Percentiles rank a stretch among this genome's conserved stretches.
Conservation (phyloP, 2,113 vertebrate genomes). For the Gila orcuttii region DNA sequence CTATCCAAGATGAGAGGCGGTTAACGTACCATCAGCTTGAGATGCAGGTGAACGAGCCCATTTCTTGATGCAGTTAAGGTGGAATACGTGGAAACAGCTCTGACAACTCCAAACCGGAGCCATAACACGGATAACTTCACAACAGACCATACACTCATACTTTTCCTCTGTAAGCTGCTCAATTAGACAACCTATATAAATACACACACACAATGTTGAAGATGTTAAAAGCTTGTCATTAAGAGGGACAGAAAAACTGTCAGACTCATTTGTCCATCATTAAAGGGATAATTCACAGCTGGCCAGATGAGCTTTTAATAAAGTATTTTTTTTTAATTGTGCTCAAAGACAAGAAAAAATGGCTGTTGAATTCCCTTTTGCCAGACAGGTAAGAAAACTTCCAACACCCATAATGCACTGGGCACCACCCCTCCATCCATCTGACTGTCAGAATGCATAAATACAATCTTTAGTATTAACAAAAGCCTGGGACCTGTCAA, state of each 20-base stretch:
- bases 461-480: no score
- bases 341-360: no score
- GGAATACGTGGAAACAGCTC: slow-evolving; percentile 96
- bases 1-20: background rate
- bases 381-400: no score
- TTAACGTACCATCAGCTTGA: slow-evolving; percentile 86
- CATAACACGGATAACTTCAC: slow-evolving; percentile 87
- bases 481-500: no score
- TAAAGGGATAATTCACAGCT: no score
- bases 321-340: no score
- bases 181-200: slow-evolving; percentile 85
- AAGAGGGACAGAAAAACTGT: background rate
- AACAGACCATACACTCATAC: slow-evolving; percentile 99
- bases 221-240: background rate
- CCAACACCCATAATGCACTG: no score
- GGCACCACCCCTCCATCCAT: no score
- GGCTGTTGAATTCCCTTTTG: no score
- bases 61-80: slow-evolving; percentile 96
- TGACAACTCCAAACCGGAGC: slow-evolving; percentile 96
- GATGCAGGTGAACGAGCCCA: slow-evolving; percentile 96
- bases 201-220: background rate
- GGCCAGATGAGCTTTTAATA: no score
- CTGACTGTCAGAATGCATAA: no score
- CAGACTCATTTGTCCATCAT: background rate
- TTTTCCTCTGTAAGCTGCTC: slow-evolving; percentile 96